Evolutionary conservation across 2,888 invertebrate species (phyloP).

Genomic region (Cremastinae sp.): DNA sequence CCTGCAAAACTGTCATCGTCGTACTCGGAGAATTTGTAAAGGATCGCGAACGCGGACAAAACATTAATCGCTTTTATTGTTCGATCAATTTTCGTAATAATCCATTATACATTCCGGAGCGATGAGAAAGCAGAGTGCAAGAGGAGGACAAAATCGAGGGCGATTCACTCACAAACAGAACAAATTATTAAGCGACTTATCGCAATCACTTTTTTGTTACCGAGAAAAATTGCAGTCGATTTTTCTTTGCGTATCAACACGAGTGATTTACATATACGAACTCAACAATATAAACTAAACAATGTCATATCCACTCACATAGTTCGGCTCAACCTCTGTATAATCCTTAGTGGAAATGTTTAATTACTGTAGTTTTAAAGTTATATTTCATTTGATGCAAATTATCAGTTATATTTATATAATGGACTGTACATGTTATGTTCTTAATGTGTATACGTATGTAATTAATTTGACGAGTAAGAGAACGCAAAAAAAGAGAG

Average conservation of each 20-base stretch:
- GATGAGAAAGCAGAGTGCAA: background rate
- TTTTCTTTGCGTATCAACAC: conserved; percentile 17
- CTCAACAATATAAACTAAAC: conserved; percentile 40
- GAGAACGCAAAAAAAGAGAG: background rate
- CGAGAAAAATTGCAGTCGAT: conserved; percentile 13
- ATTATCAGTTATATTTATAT: conserved; percentile 71
- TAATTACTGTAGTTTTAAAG: conserved; percentile 76
- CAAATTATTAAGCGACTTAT: conserved; percentile 7
- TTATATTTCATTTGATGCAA: conserved; percentile 76
- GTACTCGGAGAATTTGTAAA: conserved; percentile 27
- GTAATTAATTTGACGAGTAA: conserved; percentile 49
- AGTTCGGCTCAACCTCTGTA: conserved; percentile 58
- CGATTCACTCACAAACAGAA: conserved; percentile 9
- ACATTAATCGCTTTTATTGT: conserved; percentile 46
- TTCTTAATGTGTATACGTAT: conserved; percentile 77
- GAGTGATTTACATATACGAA: background rate
- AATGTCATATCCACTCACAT: conserved; percentile 49
- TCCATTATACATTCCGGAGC: conserved; percentile 13
- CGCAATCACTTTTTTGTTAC: conserved; percentile 16
- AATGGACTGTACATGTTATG: conserved; percentile 78
- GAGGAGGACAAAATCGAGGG: conserved; percentile 10
- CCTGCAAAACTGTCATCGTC: conserved; percentile 34
- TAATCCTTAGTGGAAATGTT: conserved; percentile 77
- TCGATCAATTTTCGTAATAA: conserved; percentile 15
- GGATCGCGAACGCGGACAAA: conserved; percentile 14